Percentiles rank a stretch among this genome's conserved stretches.
Conservation (phyloP, 2,797 vertebrate species). For the Gephyroberyx darwinii region DNA sequence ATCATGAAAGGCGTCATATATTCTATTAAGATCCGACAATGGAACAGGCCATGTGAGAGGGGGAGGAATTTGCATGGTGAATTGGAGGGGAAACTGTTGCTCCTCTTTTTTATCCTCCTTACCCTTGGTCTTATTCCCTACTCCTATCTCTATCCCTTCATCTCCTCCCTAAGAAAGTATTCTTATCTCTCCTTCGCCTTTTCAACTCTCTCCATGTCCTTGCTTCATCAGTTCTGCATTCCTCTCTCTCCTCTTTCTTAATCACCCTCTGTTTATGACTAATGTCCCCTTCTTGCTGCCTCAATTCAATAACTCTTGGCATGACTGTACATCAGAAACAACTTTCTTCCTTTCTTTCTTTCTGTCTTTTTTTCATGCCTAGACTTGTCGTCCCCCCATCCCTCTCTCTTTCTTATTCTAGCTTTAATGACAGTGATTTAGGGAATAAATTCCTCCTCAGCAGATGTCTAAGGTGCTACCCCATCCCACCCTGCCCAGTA, state of each 20-base stretch:
- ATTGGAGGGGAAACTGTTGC: too few relatives aligned
- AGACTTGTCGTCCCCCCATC: constrained; percentile 44
- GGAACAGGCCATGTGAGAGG: too few relatives aligned
- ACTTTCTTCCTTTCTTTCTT: constrained; percentile 8
- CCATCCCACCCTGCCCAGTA: constrained; percentile 22
- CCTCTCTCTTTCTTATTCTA: constrained; percentile 61
- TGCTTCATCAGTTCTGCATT: constrained; percentile 16
- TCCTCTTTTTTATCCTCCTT: not conserved
- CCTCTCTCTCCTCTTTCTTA: constrained; percentile 6
- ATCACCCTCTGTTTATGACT: not conserved
- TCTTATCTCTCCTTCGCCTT: constrained; percentile 27
- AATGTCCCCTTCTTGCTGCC: not conserved
- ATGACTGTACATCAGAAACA: constrained; percentile 1
- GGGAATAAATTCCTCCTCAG: constrained; percentile 70
- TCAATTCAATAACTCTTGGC: not conserved
- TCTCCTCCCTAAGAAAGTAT: constrained; percentile 14
- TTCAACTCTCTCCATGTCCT: not conserved
- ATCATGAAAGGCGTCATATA: not conserved
- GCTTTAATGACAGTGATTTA: constrained; percentile 77
- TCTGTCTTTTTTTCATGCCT: constrained; percentile 29
- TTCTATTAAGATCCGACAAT: too few relatives aligned
- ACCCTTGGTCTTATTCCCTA: not conserved
- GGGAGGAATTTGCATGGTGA: too few relatives aligned
- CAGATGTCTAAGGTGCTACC: constrained; percentile 68
- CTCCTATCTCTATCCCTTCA: constrained; percentile 25